Evolutionary conservation across 2,113 vertebrate species (phyloP).

Genomic region (Plectropomus leopardus): DNA sequence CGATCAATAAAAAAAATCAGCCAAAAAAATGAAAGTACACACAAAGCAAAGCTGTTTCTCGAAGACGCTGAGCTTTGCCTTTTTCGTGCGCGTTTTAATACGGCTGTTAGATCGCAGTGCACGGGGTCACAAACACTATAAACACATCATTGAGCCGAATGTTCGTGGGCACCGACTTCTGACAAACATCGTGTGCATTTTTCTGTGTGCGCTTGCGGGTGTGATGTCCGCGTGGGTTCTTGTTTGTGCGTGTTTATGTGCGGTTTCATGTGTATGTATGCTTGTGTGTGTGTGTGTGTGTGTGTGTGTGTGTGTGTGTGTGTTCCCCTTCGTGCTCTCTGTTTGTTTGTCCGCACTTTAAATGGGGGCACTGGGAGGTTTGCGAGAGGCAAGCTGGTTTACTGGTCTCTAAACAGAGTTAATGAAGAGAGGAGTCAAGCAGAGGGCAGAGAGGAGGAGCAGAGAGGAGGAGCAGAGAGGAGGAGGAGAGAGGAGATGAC

Average conservation of each 20-base stretch:
- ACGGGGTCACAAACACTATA: constrained; percentile 47
- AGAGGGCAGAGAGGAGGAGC: constrained; percentile 56
- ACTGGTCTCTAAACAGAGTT: constrained; percentile 69
- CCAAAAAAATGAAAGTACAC: constrained; percentile 17
- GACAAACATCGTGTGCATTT: constrained; percentile 34
- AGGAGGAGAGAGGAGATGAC: background rate
- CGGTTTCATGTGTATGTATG: constrained; percentile 13
- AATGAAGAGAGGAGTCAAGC: constrained; percentile 69
- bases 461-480: background rate
- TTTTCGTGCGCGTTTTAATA: constrained; percentile 39
- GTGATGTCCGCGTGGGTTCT: constrained; percentile 30
- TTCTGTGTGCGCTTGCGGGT: constrained; percentile 26
- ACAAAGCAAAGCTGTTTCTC: constrained; percentile 24
- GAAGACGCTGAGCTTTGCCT: constrained; percentile 19
- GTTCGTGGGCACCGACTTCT: constrained; percentile 36
- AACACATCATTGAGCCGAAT: constrained; percentile 50
- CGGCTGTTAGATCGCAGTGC: constrained; percentile 18
- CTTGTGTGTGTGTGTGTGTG: constrained; percentile 13
- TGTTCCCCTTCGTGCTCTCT: constrained; percentile 20
- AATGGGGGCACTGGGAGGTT: constrained; percentile 69
- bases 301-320: constrained; percentile 13
- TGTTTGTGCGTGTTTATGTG: constrained; percentile 27
- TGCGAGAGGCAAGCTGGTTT: constrained; percentile 67
- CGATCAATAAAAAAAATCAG: constrained; percentile 37
- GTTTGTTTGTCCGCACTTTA: constrained; percentile 74